Evolutionary conservation across 2,888 invertebrate species (phyloP).

Genomic region (Drepanosiphum platanoidis): DNA sequence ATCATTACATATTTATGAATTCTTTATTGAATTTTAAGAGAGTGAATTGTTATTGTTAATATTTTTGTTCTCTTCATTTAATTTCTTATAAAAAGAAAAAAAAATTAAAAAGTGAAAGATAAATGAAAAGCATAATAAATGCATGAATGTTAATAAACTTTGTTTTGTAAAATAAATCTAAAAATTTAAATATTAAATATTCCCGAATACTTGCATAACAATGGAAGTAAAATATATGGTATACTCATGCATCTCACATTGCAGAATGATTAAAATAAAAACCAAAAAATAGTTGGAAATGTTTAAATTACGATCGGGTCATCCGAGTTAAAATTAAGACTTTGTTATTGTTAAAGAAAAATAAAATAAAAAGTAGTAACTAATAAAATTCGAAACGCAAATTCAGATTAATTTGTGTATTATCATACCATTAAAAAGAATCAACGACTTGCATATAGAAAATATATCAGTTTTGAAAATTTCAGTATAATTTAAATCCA

Average conservation of each 20-base stretch:
- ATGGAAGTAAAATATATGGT: neutral
- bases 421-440: neutral
- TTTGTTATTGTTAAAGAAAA: no score
- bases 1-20: no score
- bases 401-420: neutral
- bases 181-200: neutral
- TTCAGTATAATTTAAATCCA: neutral
- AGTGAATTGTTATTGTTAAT: no score
- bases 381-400: neutral
- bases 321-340: neutral
- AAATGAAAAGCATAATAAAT: neutral
- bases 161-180: neutral
- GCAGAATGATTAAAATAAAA: neutral
- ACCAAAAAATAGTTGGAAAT: no score
- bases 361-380: no score
- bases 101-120: neutral
- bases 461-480: neutral
- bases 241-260: neutral
- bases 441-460: neutral
- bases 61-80: no score
- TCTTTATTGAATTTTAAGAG: no score
- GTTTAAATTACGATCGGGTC: no score
- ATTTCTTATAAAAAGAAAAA: no score
- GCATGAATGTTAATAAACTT: neutral
- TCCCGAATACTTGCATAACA: neutral